Percentiles rank a stretch among this genome's conserved stretches.
Conservation (phyloP, 2,113 vertebrate species). For the Tachycineta bicolor region DNA sequence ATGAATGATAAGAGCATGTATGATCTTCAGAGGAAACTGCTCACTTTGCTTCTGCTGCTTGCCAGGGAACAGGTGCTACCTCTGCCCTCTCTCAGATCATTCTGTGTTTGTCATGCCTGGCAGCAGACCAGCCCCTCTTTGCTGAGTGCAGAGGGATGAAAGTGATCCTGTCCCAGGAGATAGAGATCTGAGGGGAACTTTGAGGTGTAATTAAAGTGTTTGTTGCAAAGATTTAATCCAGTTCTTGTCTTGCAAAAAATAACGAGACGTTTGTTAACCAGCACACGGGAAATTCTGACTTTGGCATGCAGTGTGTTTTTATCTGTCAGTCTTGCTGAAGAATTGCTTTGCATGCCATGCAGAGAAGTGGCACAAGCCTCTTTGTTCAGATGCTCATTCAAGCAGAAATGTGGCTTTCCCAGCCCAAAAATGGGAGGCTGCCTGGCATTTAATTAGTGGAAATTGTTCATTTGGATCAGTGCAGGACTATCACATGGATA, state of each 20-base stretch:
- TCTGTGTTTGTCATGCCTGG: not conserved
- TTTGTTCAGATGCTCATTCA: not conserved
- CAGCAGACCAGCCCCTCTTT: not conserved
- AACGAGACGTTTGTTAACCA: not conserved
- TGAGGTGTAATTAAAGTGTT: not conserved
- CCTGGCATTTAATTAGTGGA: not conserved
- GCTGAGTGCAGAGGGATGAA: not conserved
- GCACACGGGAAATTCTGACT: not conserved
- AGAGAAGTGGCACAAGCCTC: not conserved
- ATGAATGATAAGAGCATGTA: not conserved
- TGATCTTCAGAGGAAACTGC: not conserved
- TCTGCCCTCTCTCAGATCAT: not conserved
- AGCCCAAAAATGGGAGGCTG: not conserved
- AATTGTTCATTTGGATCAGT: not conserved
- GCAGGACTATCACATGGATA: not conserved
- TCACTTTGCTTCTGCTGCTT: not conserved
- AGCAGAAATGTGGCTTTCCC: not conserved
- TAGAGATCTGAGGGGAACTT: not conserved
- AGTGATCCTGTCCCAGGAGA: not conserved
- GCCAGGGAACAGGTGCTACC: not conserved
- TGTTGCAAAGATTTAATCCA: not conserved
- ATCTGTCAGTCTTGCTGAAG: conserved; percentile 1
- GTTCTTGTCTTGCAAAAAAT: not conserved
- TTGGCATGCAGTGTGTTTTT: not conserved
- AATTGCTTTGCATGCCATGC: not conserved